Base-by-base conservation (phyloP, 1,140 invertebrate species). In the Neuroterus valhalla region DNA sequence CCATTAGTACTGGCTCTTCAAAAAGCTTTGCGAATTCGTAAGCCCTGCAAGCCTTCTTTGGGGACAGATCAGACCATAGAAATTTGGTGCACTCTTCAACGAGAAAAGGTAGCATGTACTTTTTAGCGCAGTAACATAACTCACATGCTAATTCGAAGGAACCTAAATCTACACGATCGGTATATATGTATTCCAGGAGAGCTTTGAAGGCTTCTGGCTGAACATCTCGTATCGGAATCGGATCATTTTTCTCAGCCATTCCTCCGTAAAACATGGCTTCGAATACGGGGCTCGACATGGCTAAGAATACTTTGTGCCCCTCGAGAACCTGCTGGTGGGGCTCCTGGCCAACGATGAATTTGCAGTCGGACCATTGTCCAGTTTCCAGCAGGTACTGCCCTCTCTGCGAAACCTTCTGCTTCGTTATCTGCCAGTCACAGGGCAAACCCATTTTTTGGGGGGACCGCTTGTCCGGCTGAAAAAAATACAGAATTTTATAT, bases 11-110 rank as follows among this genome's bases (percentile, higher is more conserved):
- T 69, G 93, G 93, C 82, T 96, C 95, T 74, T 96, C 95, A 88
- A 96, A 96, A 0, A 97, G 87, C 75, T 94, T 94, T 0, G 95
- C 95, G 91, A 96, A 96, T 84, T 96, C 96, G 85, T 96, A 96
- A 8, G 95, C 94, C 74, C 95, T 90, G 81, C 95, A 96, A 8
- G 94, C 95, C 89, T 96, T 96, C 76, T 93, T 94, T 0, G 94
- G 92, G 76, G 94, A 93, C 1, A 96, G 88, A 86, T 96, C 94
- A 1, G 93, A 93, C 94, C 94, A 96, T 38, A 96, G 89, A 85
- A 93, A 96, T 72, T 93, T 92, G 0, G 94, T 96, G 83, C 96
- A 97, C 81, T 95, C 92, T 73, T 95, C 93, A 0, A 96, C 94
- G 5, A 97, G 89, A 86, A 94, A 92, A 1, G 95, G 95, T 19